Evolutionary conservation across 2,113 vertebrate genomes (phyloP), one percentile per base, ranked within the genome.

Genomic region (Chlorodrepanis virens): DNA sequence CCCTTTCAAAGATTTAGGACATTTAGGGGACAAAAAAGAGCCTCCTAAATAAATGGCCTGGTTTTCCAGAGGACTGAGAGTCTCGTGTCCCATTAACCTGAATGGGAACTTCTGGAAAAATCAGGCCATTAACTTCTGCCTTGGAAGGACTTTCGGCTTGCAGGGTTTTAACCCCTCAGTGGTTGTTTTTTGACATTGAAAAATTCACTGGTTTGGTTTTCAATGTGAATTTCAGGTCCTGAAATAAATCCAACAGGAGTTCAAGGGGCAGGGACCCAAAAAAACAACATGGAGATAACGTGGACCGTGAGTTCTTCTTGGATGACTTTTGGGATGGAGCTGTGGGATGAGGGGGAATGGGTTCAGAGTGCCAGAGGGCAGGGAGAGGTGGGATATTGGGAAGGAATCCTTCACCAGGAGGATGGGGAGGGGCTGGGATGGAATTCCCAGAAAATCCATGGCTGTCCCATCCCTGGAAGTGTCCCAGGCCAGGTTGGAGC

Each of bases 231-330:
- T 98, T 89, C 95, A 99, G 99, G 98, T 57, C 99, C 99, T 28
- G 99, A 99, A 96, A 95, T 98, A 44, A 98, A 99, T 56, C 99
- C 99, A 8, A 95, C 95, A 1, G 98, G 98, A 17, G 98, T 99
- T 25, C 98, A 98, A 90, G 99, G 99, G 27, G 98, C 97, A 83
- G 99, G 99, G 50, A 98, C 98, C 85, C 98, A 98, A 45, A 99
- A 98, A 90, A 99, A 98, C 97, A 99, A 99, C 87, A 99, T 99
- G 99, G 99, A 99, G 97, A 99, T 99, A 95, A 99, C 98, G 0
- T 99, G 99, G 99, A 99, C 98, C 82, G 99, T 99, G 95, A 98
- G 98, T 93, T 64, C 6, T 28, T 17, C 68, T 50, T 14, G 14
- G 42, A 5, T 45, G 37, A 5, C 4, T 42, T 61, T 76, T 61